Evolutionary conservation across 2,888 invertebrate species (phyloP).

Genomic region (Microlaimidae sp.): DNA sequence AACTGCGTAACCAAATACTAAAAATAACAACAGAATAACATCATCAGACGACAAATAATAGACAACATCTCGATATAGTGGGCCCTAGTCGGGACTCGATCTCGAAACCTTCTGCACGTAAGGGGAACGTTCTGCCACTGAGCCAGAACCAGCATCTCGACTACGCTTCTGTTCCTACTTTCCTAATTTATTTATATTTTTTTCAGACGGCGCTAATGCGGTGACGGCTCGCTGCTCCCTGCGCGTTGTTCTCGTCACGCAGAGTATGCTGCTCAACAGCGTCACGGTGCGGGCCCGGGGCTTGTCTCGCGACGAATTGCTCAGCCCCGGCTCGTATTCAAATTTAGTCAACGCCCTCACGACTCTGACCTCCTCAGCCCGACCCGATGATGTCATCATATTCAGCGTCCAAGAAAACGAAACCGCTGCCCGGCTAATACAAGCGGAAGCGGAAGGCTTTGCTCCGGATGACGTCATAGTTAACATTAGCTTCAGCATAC

Average conservation of each 20-base stretch:
- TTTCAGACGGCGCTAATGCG: constrained; percentile 72
- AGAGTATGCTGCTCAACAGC: constrained; percentile 80
- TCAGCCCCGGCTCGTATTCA: constrained; percentile 61
- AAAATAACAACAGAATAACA: too few species aligned
- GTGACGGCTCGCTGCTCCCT: constrained; percentile 79
- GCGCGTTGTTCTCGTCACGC: constrained; percentile 70
- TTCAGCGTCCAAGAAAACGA: constrained; percentile 15
- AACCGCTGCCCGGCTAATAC: neutral
- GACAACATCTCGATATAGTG: too few species aligned
- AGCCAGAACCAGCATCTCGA: too few species aligned
- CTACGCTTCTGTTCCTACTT: too few species aligned
- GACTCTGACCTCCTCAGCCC: constrained; percentile 6
- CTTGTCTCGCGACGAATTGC: constrained; percentile 77
- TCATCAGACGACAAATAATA: too few species aligned
- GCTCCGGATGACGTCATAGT: constrained; percentile 58
- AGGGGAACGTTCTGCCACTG: too few species aligned
- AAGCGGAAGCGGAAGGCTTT: too few species aligned
- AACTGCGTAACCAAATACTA: too few species aligned
- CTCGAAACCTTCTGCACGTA: too few species aligned
- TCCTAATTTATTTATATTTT: too few species aligned
- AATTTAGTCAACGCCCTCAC: constrained; percentile 60
- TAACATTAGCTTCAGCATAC: constrained; percentile 81
- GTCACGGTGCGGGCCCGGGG: constrained; percentile 78
- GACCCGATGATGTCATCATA: constrained; percentile 9
- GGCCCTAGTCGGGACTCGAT: too few species aligned